Conservation (phyloP, 1,140 invertebrate genomes). For the Zelostemma sp. region DNA sequence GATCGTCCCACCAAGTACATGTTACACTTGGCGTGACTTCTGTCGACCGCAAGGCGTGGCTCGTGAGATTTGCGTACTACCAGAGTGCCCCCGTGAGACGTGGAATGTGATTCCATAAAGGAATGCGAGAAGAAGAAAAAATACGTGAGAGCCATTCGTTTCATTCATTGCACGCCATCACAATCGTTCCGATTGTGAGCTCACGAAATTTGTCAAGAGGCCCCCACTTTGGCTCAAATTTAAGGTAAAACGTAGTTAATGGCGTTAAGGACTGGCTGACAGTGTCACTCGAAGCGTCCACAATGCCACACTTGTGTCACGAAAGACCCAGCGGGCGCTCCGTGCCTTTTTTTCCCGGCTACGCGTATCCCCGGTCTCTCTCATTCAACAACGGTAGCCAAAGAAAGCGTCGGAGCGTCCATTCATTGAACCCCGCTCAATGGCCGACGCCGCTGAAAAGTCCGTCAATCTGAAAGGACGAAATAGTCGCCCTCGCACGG, state of each 20-base stretch:
- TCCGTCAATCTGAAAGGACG: slow-evolving; percentile 31
- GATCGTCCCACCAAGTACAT: background rate
- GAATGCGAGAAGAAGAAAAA: slow-evolving; percentile 7
- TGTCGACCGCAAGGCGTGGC: slow-evolving; percentile 13
- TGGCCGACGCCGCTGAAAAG: slow-evolving; percentile 34
- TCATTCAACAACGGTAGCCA: slow-evolving; percentile 32
- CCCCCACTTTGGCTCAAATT: slow-evolving; percentile 64
- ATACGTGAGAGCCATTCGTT: background rate
- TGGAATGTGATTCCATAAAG: slow-evolving; percentile 6
- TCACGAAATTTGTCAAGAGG: slow-evolving; percentile 65
- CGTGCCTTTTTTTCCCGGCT: slow-evolving; percentile 17
- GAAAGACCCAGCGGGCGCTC: slow-evolving; percentile 53
- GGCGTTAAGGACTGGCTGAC: slow-evolving; percentile 56
- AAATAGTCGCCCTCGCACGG: slow-evolving; percentile 42
- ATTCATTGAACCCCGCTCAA: slow-evolving; percentile 48
- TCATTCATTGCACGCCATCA: background rate
- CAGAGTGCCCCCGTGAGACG: slow-evolving; percentile 12
- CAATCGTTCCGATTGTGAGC: background rate
- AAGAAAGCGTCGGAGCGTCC: slow-evolving; percentile 27
- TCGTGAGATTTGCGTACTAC: slow-evolving; percentile 4
- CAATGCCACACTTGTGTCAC: slow-evolving; percentile 64
- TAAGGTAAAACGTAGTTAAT: slow-evolving; percentile 68
- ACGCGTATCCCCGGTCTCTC: slow-evolving; percentile 29
- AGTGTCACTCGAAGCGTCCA: slow-evolving; percentile 29
- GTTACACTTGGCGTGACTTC: slow-evolving; percentile 2